Percentiles rank a stretch among this genome's conserved stretches.
These are phyloP conservation scores for Eulemur rubriventer DNA, from an alignment of 2,797 vertebrate genomes.

Conservation along the genomic window DNA sequence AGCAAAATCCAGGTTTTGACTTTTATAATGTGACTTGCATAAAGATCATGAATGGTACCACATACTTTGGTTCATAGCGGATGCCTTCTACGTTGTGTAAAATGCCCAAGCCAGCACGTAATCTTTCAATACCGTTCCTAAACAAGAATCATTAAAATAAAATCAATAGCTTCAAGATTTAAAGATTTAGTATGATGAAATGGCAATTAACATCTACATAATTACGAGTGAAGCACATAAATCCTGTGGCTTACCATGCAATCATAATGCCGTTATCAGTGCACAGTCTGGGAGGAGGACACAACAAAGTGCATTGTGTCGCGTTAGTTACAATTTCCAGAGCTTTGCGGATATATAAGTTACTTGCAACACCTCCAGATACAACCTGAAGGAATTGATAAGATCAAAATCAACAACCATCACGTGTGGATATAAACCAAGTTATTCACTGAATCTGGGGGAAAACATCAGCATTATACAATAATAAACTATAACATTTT, in stretches of 20 bases:
- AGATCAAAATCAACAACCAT: not conserved
- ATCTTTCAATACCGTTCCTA: slow-evolving; percentile 96
- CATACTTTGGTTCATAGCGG: slow-evolving; percentile 93
- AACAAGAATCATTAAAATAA: slow-evolving; percentile 60
- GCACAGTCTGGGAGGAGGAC: slow-evolving; percentile 93
- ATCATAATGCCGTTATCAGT: slow-evolving; percentile 98
- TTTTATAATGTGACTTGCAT: not conserved
- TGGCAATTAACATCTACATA: not conserved
- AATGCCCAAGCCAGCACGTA: slow-evolving; percentile 91
- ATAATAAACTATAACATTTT: not conserved
- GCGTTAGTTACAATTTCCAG: slow-evolving; percentile 87
- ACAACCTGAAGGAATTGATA: slow-evolving; percentile 87
- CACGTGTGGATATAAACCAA: not conserved
- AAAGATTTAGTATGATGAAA: not conserved
- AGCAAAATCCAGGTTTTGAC: not conserved
- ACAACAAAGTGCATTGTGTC: slow-evolving; percentile 89
- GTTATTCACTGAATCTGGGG: not conserved
- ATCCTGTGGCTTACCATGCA: slow-evolving; percentile 89
- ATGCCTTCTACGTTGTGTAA: slow-evolving; percentile 86
- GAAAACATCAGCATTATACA: not conserved
- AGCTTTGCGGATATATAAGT: slow-evolving; percentile 91
- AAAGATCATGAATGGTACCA: not conserved
- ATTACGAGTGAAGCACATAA: not conserved
- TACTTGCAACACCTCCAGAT: slow-evolving; percentile 97
- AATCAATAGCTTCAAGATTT: not conserved